phyloP scores from a whole-genome alignment of 1,140 invertebrate genomes.

The Lutraria rhynchaena region DNA sequence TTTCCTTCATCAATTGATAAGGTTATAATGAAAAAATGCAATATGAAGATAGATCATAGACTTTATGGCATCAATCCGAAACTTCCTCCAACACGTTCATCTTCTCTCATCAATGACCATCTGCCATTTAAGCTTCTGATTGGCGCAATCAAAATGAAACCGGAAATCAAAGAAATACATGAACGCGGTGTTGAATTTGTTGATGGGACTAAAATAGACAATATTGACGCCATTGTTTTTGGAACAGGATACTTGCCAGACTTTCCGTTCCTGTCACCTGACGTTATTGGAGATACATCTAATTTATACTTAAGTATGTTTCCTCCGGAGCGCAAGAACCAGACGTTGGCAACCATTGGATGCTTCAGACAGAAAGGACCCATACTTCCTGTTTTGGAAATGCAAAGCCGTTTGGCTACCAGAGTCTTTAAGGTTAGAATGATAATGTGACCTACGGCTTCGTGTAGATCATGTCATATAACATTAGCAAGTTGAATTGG shows the following conservation, averaged over 20 bases:
- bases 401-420: conserved; percentile 13
- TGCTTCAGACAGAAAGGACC: conserved; percentile 35
- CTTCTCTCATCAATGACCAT: not conserved
- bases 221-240: conserved; percentile 1
- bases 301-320: conserved; percentile 19
- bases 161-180: not conserved
- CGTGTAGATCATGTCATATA: not conserved
- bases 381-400: not conserved
- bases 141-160: conserved; percentile 27
- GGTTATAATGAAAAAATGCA: conserved; percentile 4
- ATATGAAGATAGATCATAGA: conserved; percentile 12
- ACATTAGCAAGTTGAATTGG: too few species aligned
- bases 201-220: not conserved
- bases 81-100: not conserved
- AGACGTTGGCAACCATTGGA: not conserved
- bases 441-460: not conserved
- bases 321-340: conserved; percentile 3
- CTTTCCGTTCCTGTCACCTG: not conserved
- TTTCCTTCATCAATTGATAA: conserved; percentile 16
- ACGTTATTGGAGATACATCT: conserved; percentile 15
- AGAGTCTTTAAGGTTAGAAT: conserved; percentile 23
- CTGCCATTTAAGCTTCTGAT: conserved; percentile 14
- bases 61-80: conserved; percentile 20
- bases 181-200: conserved; percentile 14
- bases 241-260: conserved; percentile 26